phyloP scores from a whole-genome alignment of 2,888 invertebrate species.

The Thereva unica region DNA sequence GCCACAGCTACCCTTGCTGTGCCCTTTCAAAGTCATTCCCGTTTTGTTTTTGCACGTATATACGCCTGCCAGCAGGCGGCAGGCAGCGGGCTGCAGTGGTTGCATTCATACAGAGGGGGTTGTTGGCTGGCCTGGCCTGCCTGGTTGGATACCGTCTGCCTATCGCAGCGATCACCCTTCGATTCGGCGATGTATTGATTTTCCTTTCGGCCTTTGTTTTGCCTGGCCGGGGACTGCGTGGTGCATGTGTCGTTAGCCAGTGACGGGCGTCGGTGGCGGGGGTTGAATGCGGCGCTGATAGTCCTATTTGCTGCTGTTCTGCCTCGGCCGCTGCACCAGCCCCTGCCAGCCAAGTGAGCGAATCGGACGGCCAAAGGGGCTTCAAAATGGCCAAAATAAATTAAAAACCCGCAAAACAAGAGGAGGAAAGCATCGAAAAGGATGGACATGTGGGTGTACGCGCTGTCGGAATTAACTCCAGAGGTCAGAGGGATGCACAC shows the following conservation, averaged over 20 bases:
- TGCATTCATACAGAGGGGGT: constrained; percentile 14
- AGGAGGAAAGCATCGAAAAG: constrained; percentile 20
- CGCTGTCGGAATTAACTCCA: constrained; percentile 26
- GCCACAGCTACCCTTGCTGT: constrained; percentile 27
- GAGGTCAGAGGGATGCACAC: constrained; percentile 6
- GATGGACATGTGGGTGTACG: constrained; percentile 33
- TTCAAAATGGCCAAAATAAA: constrained; percentile 43
- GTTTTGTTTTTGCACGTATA: constrained; percentile 23
- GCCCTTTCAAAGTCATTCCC: constrained; percentile 32
- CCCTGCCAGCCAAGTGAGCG: constrained; percentile 32
- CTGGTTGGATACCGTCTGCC: constrained; percentile 28
- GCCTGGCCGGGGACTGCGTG: constrained; percentile 31
- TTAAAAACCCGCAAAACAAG: constrained; percentile 39
- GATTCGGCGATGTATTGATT: constrained; percentile 39
- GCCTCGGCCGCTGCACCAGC: constrained; percentile 26
- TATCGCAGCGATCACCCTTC: constrained; percentile 37
- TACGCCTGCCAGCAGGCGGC: constrained; percentile 24
- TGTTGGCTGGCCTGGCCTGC: constrained; percentile 23
- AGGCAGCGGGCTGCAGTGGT: constrained; percentile 17
- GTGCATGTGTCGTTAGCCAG: constrained; percentile 33
- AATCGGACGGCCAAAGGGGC: constrained; percentile 39
- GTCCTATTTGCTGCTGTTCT: constrained; percentile 37
- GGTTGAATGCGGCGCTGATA: constrained; percentile 10
- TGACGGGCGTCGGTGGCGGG: constrained; percentile 17
- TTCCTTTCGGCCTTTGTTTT: constrained; percentile 33